Evolutionary conservation across 2,888 invertebrate genomes (phyloP).

Genomic region (Geophilus truncorum): DNA sequence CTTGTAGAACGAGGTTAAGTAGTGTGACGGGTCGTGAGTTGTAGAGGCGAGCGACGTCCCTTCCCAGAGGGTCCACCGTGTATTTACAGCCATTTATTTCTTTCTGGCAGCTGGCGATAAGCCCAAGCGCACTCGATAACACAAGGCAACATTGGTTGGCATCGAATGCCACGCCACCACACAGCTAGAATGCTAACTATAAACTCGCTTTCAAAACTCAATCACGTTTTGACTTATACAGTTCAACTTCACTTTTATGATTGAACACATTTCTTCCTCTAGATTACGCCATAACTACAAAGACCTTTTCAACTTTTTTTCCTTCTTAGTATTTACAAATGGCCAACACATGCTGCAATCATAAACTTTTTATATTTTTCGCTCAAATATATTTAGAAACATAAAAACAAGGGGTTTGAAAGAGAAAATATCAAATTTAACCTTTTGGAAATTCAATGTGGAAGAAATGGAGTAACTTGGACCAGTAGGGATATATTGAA

Average conservation of each 20-base stretch:
- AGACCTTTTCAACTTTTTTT: background rate
- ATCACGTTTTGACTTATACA: conserved; percentile 22
- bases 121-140: background rate
- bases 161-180: background rate
- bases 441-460: too few species aligned
- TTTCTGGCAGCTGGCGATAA: conserved; percentile 20
- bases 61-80: background rate
- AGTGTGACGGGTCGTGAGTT: background rate
- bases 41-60: background rate
- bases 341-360: conserved; percentile 8
- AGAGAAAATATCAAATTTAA: too few species aligned
- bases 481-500: too few species aligned
- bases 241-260: background rate
- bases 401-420: background rate
- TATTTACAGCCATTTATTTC: conserved; percentile 21
- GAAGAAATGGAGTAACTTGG: too few species aligned
- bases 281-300: conserved; percentile 15
- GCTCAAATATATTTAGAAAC: background rate
- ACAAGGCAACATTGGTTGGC: background rate
- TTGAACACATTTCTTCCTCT: background rate
- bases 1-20: background rate
- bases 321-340: background rate
- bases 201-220: conserved; percentile 13
- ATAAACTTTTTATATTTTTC: background rate
- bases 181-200: background rate